Evolutionary conservation across 1,140 invertebrate species (phyloP), one percentile per base, ranked within the genome.

Genomic region (Drosophila varians): DNA sequence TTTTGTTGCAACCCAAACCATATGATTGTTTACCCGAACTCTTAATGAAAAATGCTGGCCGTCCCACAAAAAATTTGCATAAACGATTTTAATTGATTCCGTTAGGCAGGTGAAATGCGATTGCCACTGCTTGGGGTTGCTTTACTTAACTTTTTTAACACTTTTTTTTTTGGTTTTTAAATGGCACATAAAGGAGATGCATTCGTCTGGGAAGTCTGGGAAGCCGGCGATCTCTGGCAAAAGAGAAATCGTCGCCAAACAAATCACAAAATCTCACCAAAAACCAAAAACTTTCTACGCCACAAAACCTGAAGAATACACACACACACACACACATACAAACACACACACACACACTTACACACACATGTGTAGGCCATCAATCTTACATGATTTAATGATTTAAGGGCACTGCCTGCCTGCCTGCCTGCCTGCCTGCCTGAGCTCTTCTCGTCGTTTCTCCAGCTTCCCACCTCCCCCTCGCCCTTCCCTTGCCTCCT

Each of bases 51-150:
- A 82, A 76, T 76, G 66, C 52, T 54, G 72, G 54, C 48, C n/a
- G 36, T 16, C 5, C 36, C 57, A 36, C 45, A 61, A 66, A 68
- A 82, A 76, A 80, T 82, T 80, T 82, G 77, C 77, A 80, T 73
- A 80, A 80, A 76, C 77, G 71, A 68, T 77, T 80, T 61, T 73
- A 77, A 82, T 80, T 82, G 73, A 77, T 77, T 73, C 53, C 60
- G 52, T 74, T 65, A 48, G 66, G 52, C 40, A 52, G 74, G 49
- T 61, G 64, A 52, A 55, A 55, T 75, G 74, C 70, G 64, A 55
- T 42, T 58, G 56, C 54, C 62, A 28, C 53, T 68, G 31, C n/a
- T 26, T 8, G 31, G n/a, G 19, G 14, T 9, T 42, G 38, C 4
- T 16, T 38, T 12, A 5, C 3, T 4, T 3, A 1, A 3, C 11